Evolutionary conservation across 2,797 vertebrate species (phyloP), one percentile per base, ranked within the genome.

Genomic region (Melanotaenia maccullochi): DNA sequence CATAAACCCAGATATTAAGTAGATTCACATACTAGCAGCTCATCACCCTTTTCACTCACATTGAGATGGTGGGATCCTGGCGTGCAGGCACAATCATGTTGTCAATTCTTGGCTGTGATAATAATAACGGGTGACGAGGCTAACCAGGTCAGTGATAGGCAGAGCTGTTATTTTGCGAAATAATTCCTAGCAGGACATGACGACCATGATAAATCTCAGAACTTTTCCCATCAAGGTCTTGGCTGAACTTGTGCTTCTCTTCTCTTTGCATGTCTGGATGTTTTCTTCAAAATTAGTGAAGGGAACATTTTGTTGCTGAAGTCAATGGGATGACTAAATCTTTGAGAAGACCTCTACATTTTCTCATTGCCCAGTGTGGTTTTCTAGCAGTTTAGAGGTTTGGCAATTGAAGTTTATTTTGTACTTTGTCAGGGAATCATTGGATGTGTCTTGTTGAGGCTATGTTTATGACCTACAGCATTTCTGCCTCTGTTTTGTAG

Each of bases 141-240:
- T 70, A 85, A 87, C 73, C 78, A 78, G 76, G 71, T 82, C 83
- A 85, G 60, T 62, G 85, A 87, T 83, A 73, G 88, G 83, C 78
- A 71, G 70, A 64, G 73, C 65, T 59, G 90, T 92, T 93, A 93
- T 87, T 49, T 80, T 93, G 87, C 88, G 91, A 94, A 87, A 84
- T 71, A 86, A 92, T 82, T 89, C 85, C 84, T 83, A 85, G 87
- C 87, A 87, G 78, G 71, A 89, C 87, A 85, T 76, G 56, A 78
- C 60, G 68, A 83, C 81, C 89, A 76, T 64, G 56, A 69, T 83
- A 62, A 81, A 79, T 88, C 42, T 66, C 68, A 84, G 54, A 87
- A 71, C 30, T 79, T 60, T 75, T 83, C 78, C 82, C 82, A 75
- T 67, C 42, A 61, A 81, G 73, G 30, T 66, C 73, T 87, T 84